Conservation (phyloP, 1,140 invertebrate genomes). For the Lasioglossum baleicum region DNA sequence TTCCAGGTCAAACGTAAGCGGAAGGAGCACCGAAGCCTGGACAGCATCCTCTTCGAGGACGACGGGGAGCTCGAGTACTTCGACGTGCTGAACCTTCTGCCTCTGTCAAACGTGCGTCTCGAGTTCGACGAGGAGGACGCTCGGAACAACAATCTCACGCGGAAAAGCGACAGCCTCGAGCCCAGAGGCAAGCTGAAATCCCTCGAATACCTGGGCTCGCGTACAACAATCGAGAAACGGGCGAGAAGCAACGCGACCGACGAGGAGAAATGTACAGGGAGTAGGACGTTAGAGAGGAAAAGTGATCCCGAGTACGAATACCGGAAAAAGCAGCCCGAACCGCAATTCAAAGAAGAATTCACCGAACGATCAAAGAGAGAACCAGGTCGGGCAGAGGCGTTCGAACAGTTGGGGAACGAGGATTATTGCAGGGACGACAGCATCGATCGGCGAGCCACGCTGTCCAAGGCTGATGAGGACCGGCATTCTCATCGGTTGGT, state of each 20-base stretch:
- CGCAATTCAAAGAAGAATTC: neutral
- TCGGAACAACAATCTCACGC: slow-evolving; percentile 40
- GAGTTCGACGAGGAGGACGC: slow-evolving; percentile 66
- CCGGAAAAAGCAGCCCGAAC: neutral
- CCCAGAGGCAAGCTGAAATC: slow-evolving; percentile 1
- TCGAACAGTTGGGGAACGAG: slow-evolving; percentile 11
- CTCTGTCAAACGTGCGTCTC: slow-evolving; percentile 75
- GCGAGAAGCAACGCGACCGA: slow-evolving; percentile 60
- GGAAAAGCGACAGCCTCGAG: neutral
- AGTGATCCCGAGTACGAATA: neutral
- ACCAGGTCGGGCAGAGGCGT: neutral
- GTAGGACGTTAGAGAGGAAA: neutral
- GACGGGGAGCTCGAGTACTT: slow-evolving; percentile 77
- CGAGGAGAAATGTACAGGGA: slow-evolving; percentile 66
- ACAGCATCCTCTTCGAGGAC: slow-evolving; percentile 77
- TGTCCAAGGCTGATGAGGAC: slow-evolving; percentile 27
- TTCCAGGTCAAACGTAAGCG: slow-evolving; percentile 76
- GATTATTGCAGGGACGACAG: neutral
- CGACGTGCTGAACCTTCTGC: slow-evolving; percentile 76
- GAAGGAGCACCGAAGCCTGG: slow-evolving; percentile 76
- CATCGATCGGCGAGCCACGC: slow-evolving; percentile 12
- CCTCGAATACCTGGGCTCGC: slow-evolving; percentile 33
- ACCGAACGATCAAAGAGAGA: neutral
- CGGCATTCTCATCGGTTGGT: slow-evolving; percentile 42
- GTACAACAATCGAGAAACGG: neutral